Evolutionary conservation across 2,113 vertebrate species (phyloP), one percentile per base, ranked within the genome.

Genomic region (Brienomyrus brachyistius): DNA sequence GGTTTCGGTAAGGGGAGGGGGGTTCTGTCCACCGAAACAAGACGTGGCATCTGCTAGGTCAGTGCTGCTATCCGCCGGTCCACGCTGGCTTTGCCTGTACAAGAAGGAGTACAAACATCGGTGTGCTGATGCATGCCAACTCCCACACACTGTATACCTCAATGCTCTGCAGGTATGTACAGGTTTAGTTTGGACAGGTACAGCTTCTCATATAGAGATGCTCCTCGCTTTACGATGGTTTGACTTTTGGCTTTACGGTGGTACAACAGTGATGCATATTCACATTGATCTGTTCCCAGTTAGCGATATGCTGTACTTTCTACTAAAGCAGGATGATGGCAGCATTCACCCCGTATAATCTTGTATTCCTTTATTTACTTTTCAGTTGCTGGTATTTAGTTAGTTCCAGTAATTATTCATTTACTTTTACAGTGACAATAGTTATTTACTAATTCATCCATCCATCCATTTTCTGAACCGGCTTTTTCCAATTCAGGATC

Each of bases 61-160:
- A 97, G 95, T 21, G 96, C 95, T 0, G 96, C 96, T 51, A 97
- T 91, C 91, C 96, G 95, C 91, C 96, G 94, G 90, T 97, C 96
- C 0, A 97, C 95, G 91, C 95, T 97, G 40, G 94, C 95, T 94
- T 97, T 97, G 93, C 96, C 96, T 97, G 94, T 35, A 86, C 35
- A 17, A 66, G 54, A 66, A 50, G 27, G 8, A 31, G 48, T 19
- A 19, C 15, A 21, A 54, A 21, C 7, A 56, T 87, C 4, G 27
- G 27, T 54, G 74, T 40, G 40, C 40, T 40, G 40, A 40, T 40
- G 40, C 40, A 40, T 40, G 40, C 40, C 40, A 40, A 40, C 40
- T 40, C 40, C 40, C 40, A 40, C 40, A 40, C 40, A 40, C 40
- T 40, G 45, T 17, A 21, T 11, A 87, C 48, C 15, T 40, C 35